phyloP scores from a whole-genome alignment of 2,797 vertebrate species.

The Syndactyla subalaris region DNA sequence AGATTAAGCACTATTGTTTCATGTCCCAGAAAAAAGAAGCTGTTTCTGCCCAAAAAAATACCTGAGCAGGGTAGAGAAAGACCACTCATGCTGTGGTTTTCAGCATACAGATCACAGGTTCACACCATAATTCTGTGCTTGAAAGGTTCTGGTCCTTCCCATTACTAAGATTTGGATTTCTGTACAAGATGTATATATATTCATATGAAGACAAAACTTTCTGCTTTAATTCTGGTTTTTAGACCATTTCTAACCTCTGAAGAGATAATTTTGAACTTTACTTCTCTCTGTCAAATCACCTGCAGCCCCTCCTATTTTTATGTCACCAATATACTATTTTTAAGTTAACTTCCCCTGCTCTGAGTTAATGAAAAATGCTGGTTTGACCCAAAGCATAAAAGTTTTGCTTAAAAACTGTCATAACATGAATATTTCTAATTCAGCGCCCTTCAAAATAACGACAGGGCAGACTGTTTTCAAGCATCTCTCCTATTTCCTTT shows the following conservation, averaged over 20 bases:
- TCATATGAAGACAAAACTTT: background rate
- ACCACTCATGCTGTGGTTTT: background rate
- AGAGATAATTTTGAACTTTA: background rate
- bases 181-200: background rate
- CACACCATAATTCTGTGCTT: background rate
- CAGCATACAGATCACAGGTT: background rate
- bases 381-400: background rate
- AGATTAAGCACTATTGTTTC: background rate
- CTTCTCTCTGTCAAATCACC: background rate
- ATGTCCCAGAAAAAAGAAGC: background rate
- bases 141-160: background rate
- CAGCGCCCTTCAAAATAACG: background rate
- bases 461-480: background rate
- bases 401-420: background rate
- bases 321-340: background rate
- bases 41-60: constrained; percentile 10
- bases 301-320: background rate
- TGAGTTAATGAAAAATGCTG: background rate
- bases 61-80: background rate
- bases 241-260: background rate
- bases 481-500: background rate
- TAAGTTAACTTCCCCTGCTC: background rate
- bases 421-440: background rate
- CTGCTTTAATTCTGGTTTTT: background rate
- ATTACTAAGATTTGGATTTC: background rate